A percentile compares a stretch with the other conserved stretches of the same genome.
These are phyloP conservation scores for Tenthredo livida DNA, from an alignment of 2,888 invertebrate species.

Conservation along the genomic window DNA sequence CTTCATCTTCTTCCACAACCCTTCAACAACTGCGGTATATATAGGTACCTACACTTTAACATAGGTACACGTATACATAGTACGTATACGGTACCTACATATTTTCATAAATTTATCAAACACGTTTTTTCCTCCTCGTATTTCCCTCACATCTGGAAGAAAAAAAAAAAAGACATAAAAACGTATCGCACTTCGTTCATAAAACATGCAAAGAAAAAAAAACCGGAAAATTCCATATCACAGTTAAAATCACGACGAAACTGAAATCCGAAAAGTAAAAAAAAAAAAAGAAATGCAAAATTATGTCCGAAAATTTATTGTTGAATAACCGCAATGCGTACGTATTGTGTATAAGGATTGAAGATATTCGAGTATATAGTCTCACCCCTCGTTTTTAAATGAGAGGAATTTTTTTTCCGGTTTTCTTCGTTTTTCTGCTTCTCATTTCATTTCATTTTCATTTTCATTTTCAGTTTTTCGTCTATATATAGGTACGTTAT, in stretches of 20 bases:
- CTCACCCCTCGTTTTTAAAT: background rate
- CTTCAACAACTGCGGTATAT: background rate
- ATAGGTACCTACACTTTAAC: background rate
- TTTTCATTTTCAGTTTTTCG: background rate
- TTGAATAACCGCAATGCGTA: background rate
- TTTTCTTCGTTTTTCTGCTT: background rate
- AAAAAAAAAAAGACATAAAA: background rate
- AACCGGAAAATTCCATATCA: background rate
- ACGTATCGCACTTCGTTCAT: background rate
- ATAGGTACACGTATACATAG: background rate
- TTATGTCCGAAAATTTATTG: background rate
- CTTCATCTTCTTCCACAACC: background rate
- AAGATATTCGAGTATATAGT: background rate
- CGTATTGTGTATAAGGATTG: background rate
- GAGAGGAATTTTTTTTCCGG: background rate
- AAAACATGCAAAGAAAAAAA: background rate
- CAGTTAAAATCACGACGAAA: background rate
- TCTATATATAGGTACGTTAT: background rate
- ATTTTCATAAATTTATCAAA: constrained; percentile 2
- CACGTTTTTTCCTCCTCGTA: background rate
- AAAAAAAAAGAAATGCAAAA: background rate
- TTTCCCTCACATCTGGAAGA: background rate
- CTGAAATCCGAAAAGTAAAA: background rate
- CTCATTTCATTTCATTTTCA: background rate
- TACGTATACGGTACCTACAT: background rate